These are phyloP conservation scores for Phorcus lineatus DNA, from an alignment of 2,888 invertebrate species.

Conservation along the genomic window DNA sequence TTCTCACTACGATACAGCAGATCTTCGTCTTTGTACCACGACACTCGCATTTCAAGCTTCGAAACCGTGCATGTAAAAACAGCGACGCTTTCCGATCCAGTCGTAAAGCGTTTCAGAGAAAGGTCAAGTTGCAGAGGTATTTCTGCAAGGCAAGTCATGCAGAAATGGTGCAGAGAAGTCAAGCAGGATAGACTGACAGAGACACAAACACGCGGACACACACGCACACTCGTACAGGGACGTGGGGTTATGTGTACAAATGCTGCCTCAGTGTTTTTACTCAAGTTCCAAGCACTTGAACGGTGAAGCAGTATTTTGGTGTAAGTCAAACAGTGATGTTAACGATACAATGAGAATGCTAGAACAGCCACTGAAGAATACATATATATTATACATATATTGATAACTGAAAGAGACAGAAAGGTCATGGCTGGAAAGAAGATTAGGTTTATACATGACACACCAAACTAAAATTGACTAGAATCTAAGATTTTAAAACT, in stretches of 20 bases:
- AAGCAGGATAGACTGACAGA: background rate
- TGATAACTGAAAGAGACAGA: conserved; percentile 13
- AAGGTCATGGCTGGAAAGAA: conserved; percentile 9
- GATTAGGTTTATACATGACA: background rate
- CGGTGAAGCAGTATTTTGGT: conserved; percentile 7
- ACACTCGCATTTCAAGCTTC: conserved; percentile 60
- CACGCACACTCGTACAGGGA: conserved; percentile 6
- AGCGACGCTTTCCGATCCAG: conserved; percentile 53
- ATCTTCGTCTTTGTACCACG: conserved; percentile 71
- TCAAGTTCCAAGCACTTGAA: background rate
- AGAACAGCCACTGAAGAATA: background rate
- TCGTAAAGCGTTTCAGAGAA: conserved; percentile 56
- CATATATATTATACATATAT: background rate
- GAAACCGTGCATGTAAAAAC: conserved; percentile 66
- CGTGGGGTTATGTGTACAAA: conserved; percentile 3
- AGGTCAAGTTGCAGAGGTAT: conserved; percentile 62
- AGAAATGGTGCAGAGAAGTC: background rate
- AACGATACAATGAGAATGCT: conserved; percentile 12
- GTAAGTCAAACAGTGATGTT: background rate
- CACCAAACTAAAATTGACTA: background rate
- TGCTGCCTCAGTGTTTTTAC: conserved; percentile 2
- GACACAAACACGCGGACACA: background rate
- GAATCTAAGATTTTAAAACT: no score
- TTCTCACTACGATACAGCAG: conserved; percentile 63
- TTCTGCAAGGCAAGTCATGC: conserved; percentile 55